Percentiles rank a stretch among this genome's conserved stretches.
Evolutionary conservation across 2,113 vertebrate species (phyloP).

Genomic region (Takifugu bimaculatus): DNA sequence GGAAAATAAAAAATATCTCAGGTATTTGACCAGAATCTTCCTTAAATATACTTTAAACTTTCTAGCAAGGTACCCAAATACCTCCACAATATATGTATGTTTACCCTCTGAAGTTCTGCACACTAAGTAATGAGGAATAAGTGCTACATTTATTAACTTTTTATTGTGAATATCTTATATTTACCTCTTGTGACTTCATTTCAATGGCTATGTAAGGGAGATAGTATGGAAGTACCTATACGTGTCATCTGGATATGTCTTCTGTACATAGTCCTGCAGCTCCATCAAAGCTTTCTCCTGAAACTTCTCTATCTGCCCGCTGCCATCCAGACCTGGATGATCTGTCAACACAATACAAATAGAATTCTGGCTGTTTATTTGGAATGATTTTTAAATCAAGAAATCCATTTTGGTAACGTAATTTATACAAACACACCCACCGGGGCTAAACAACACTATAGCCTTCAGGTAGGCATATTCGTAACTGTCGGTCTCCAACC

Average conservation of each 20-base stretch:
- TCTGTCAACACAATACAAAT: constrained; percentile 71
- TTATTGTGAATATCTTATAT: too few relatives aligned
- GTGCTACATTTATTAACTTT: too few relatives aligned
- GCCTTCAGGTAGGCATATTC: constrained; percentile 99
- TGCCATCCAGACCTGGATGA: constrained; percentile 90
- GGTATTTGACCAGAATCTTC: not conserved
- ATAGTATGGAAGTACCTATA: constrained; percentile 80
- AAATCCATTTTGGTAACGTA: too few relatives aligned
- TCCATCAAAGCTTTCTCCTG: constrained; percentile 99
- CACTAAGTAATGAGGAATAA: too few relatives aligned
- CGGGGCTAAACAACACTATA: constrained; percentile 95
- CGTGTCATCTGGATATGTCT: constrained; percentile 94
- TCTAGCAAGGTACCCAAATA: not conserved
- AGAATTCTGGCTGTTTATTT: not conserved
- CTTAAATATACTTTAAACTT: not conserved
- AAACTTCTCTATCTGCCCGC: constrained; percentile 94
- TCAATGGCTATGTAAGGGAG: too few relatives aligned
- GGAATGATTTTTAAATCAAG: not conserved
- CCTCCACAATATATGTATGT: not conserved
- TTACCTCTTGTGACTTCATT: too few relatives aligned
- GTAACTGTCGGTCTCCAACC: constrained; percentile 91
- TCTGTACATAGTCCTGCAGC: constrained; percentile 97
- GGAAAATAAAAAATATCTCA: constrained; percentile 34
- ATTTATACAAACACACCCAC: constrained; percentile 70
- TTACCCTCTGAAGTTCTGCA: not conserved